Conservation (phyloP, 2,113 vertebrate species). For the Varanus komodoensis region DNA sequence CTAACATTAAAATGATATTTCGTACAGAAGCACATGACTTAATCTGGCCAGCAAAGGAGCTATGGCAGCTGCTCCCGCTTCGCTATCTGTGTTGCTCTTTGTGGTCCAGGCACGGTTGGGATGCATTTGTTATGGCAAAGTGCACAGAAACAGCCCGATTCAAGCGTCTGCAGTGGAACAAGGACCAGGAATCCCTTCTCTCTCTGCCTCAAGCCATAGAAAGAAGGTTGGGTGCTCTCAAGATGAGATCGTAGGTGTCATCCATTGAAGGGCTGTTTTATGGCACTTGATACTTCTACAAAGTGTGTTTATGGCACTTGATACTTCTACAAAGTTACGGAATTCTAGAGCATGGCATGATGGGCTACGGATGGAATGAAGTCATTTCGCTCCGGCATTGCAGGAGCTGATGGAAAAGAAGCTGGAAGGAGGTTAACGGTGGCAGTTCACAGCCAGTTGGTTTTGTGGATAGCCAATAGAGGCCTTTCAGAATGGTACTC, state of each 20-base stretch:
- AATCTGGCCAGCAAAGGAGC: neutral
- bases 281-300: too few species aligned
- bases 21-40: neutral
- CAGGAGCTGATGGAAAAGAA: neutral
- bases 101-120: neutral
- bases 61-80: neutral
- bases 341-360: neutral
- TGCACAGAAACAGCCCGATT: neutral
- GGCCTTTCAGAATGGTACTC: too few species aligned
- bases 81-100: neutral
- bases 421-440: neutral
- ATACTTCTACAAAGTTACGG: neutral
- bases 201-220: neutral
- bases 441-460: neutral
- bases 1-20: neutral
- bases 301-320: neutral
- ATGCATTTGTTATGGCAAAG: neutral
- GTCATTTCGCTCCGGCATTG: neutral
- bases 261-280: neutral
- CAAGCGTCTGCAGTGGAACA: neutral
- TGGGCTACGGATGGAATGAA: neutral
- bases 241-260: neutral
- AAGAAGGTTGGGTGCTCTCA: neutral
- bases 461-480: too few species aligned
- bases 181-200: neutral